A percentile compares a stretch with the other conserved stretches of the same genome.
Conservation (phyloP, 2,888 invertebrate genomes). For the Diabrotica balteata region DNA sequence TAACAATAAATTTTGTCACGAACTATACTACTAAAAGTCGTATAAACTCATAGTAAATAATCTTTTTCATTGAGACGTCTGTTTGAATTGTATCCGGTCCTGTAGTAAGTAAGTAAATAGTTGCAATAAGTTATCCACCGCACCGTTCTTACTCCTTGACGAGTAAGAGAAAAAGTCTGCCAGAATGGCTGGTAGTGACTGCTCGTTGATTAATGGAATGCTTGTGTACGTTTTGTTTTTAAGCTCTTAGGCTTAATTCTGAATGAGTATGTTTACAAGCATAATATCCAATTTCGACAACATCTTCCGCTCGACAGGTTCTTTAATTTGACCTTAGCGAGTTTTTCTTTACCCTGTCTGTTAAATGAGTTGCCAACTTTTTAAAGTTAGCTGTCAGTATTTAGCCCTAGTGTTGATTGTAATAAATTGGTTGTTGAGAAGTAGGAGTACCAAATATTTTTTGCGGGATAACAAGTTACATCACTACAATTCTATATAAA, state of each 20-base stretch:
- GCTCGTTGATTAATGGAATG: constrained; percentile 23
- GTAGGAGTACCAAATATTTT: no score
- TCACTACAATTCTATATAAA: no score
- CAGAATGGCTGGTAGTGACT: constrained; percentile 19
- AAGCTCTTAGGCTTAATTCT: constrained; percentile 23
- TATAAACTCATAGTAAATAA: no score
- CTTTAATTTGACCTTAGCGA: constrained; percentile 18
- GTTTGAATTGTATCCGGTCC: no score
- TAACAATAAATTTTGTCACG: no score
- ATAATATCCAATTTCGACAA: constrained; percentile 29
- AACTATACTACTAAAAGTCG: no score
- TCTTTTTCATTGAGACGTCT: no score
- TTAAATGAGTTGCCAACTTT: constrained; percentile 16
- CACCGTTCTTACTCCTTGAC: not conserved
- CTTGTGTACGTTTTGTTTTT: constrained; percentile 23
- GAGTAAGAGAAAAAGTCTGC: constrained; percentile 5
- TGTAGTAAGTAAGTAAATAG: no score
- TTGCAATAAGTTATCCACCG: constrained; percentile 4
- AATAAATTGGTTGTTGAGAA: no score
- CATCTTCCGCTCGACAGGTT: constrained; percentile 15
- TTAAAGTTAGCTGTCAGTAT: not conserved
- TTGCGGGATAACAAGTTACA: no score
- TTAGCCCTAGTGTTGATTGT: no score
- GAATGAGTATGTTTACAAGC: constrained; percentile 30
- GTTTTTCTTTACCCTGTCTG: constrained; percentile 8